Conservation (phyloP, 2,797 vertebrate species). For the Notolepis coatsorum region DNA sequence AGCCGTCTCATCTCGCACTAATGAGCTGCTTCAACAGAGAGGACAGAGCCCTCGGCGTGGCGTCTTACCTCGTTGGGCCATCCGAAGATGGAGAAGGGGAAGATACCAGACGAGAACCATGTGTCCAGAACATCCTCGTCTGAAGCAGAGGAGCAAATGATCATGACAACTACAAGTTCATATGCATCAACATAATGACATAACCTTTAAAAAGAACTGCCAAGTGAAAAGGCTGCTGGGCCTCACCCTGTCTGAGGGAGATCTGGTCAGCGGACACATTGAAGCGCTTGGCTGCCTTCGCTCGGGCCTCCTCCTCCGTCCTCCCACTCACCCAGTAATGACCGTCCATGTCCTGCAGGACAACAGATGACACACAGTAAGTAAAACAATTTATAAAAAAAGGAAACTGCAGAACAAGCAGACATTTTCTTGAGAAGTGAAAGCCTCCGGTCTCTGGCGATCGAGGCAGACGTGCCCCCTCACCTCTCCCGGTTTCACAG, state of each 20-base stretch:
- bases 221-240: constrained; percentile 1
- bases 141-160: constrained; percentile 51
- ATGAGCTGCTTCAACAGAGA: too few relatives aligned
- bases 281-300: constrained; percentile 88
- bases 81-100: constrained; percentile 94
- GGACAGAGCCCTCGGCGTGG: not conserved
- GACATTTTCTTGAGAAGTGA: too few relatives aligned
- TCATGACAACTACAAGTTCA: constrained; percentile 13
- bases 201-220: not conserved
- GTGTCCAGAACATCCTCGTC: constrained; percentile 95
- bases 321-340: constrained; percentile 93
- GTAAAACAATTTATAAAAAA: not conserved
- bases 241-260: constrained; percentile 86
- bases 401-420: not conserved
- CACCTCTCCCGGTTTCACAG: constrained; percentile 86
- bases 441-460: not conserved
- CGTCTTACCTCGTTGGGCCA: constrained; percentile 88
- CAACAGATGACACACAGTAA: not conserved
- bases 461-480: constrained; percentile 16
- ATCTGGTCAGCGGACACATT: constrained; percentile 85
- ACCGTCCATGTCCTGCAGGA: constrained; percentile 86
- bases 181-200: not conserved
- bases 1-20: too few relatives aligned
- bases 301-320: constrained; percentile 82
- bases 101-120: constrained; percentile 95